Percentiles rank a stretch among this genome's conserved stretches.
Conservation (phyloP, 2,797 vertebrate species). For the Dallia pectoralis region DNA sequence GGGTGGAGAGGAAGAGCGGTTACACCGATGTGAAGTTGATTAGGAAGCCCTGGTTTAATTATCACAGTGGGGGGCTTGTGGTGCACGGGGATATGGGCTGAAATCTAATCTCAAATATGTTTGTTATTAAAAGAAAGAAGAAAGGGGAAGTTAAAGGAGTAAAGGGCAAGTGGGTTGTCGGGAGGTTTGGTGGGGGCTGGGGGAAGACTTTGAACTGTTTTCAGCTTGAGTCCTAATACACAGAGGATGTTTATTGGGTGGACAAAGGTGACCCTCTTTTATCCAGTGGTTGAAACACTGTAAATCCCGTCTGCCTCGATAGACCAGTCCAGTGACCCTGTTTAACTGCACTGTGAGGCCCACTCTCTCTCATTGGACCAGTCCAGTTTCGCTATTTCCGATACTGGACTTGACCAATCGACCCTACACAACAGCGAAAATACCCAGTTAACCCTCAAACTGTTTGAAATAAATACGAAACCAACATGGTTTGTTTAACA, state of each 20-base stretch:
- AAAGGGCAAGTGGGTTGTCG: slow-evolving; percentile 37
- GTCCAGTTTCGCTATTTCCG: neutral
- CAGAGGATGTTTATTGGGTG: too few species aligned
- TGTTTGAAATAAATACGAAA: neutral
- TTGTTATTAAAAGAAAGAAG: slow-evolving; percentile 59
- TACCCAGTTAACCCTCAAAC: neutral
- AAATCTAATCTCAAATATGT: slow-evolving; percentile 50
- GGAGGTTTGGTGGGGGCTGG: slow-evolving; percentile 41
- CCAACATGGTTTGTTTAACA: neutral
- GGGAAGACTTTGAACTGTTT: slow-evolving; percentile 49
- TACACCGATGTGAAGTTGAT: slow-evolving; percentile 28
- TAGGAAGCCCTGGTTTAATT: slow-evolving; percentile 42
- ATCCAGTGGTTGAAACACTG: too few species aligned
- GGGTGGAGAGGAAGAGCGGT: neutral
- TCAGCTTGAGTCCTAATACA: slow-evolving; percentile 50
- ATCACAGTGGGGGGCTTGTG: slow-evolving; percentile 29
- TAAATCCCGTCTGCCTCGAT: too few species aligned
- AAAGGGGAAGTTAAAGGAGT: slow-evolving; percentile 26
- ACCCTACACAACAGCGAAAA: neutral
- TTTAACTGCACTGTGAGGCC: neutral
- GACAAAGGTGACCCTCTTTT: too few species aligned
- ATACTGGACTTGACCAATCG: neutral
- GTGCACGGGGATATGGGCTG: slow-evolving; percentile 1
- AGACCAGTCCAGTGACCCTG: too few species aligned
- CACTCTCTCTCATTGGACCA: neutral